Conservation (phyloP, 1,140 invertebrate species). For the Sinonovacula constricta region DNA sequence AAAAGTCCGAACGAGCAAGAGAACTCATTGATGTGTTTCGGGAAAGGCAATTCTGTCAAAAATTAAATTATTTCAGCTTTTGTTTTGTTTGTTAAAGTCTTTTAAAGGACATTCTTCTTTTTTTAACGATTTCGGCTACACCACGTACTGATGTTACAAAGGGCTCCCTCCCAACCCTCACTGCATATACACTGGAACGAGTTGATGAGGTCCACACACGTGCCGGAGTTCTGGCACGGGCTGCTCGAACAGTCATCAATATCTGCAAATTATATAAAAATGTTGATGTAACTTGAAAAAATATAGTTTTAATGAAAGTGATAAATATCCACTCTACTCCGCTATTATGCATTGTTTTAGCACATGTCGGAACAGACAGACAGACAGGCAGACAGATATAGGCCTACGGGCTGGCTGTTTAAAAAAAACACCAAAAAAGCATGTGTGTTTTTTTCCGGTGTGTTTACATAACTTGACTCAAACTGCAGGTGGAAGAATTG, state of each 20-base stretch:
- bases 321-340: background rate
- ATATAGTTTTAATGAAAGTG: background rate
- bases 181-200: conserved; percentile 80
- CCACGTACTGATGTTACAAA: conserved; percentile 79
- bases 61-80: no score
- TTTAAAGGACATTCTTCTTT: no score
- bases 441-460: background rate
- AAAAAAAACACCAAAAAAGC: background rate
- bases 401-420: background rate
- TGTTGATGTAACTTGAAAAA: background rate
- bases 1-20: background rate
- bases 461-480: no score
- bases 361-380: no score
- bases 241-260: conserved; percentile 89
- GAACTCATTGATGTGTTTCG: no score
- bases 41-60: no score
- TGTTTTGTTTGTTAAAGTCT: no score
- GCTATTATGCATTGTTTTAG: background rate
- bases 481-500: no score
- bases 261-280: conserved; percentile 63
- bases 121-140: no score
- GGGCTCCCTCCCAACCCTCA: conserved; percentile 80
- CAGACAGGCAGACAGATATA: no score
- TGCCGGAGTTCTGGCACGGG: conserved; percentile 94
- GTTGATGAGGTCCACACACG: conserved; percentile 81